Conservation (phyloP, 2,113 vertebrate genomes). For the Ctenomys sociabilis region DNA sequence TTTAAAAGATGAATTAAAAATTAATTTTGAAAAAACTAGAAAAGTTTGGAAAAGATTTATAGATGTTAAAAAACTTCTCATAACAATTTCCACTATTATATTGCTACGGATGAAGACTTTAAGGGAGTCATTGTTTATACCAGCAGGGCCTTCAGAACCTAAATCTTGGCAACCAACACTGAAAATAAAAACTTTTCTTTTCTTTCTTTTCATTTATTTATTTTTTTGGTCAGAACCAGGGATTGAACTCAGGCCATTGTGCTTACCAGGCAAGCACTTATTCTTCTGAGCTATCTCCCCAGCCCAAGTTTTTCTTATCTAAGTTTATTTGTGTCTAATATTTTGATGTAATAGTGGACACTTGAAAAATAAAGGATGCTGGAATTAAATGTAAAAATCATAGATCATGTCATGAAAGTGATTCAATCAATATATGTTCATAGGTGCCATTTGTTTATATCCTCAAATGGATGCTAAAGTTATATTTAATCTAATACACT, state of each 20-base stretch:
- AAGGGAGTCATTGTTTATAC: background rate
- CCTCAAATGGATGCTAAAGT: background rate
- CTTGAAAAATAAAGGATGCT: background rate
- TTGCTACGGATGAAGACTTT: background rate
- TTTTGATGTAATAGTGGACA: background rate
- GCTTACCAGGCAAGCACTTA: no score
- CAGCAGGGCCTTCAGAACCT: background rate
- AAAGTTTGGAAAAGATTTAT: background rate
- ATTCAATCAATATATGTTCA: background rate
- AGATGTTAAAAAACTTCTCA: background rate
- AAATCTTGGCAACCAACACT: background rate
- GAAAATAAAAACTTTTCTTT: no score
- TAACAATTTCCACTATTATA: background rate
- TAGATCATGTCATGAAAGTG: background rate
- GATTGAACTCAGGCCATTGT: no score
- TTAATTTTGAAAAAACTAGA: background rate
- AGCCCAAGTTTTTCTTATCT: background rate
- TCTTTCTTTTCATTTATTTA: no score
- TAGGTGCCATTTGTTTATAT: background rate
- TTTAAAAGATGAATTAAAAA: constrained; percentile 12
- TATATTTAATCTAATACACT: background rate
- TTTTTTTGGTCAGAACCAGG: no score
- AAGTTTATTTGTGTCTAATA: background rate
- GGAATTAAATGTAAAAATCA: background rate
- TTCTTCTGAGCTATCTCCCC: no score